These are phyloP conservation scores for Ambastaia sidthimunki DNA, from an alignment of 2,797 vertebrate species.

Conservation along the genomic window DNA sequence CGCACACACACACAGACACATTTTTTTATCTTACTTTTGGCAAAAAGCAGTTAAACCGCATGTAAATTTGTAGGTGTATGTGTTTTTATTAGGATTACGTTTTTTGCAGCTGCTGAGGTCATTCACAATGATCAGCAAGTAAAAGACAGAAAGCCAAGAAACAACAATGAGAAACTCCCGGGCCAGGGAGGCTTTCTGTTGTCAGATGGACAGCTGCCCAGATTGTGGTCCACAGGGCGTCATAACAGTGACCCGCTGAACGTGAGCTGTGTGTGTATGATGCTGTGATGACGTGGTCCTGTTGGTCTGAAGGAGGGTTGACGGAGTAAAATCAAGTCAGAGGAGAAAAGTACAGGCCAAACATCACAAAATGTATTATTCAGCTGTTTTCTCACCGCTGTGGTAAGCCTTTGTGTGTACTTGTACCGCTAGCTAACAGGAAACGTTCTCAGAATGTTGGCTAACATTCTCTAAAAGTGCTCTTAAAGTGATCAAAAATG, in stretches of 20 bases:
- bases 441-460: no score
- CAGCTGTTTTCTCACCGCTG: slow-evolving; percentile 7
- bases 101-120: not conserved
- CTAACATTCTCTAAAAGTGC: no score
- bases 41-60: not conserved
- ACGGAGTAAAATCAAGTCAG: slow-evolving; percentile 30
- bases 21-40: not conserved
- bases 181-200: slow-evolving; percentile 49
- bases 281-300: slow-evolving; percentile 44
- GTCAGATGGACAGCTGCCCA: slow-evolving; percentile 55
- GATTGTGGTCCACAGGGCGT: slow-evolving; percentile 53
- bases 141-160: slow-evolving; percentile 16
- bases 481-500: no score
- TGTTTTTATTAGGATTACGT: not conserved
- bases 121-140: slow-evolving; percentile 3
- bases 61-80: slow-evolving; percentile 8
- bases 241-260: slow-evolving; percentile 39
- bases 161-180: slow-evolving; percentile 36
- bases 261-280: slow-evolving; percentile 40
- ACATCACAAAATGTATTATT: slow-evolving; percentile 36
- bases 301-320: slow-evolving; percentile 62
- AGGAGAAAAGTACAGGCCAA: slow-evolving; percentile 36
- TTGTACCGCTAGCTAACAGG: not conserved
- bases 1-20: not conserved
- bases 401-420: slow-evolving; percentile 10